phyloP scores from a whole-genome alignment of 2,113 vertebrate species.

The Aphyosemion australe region DNA sequence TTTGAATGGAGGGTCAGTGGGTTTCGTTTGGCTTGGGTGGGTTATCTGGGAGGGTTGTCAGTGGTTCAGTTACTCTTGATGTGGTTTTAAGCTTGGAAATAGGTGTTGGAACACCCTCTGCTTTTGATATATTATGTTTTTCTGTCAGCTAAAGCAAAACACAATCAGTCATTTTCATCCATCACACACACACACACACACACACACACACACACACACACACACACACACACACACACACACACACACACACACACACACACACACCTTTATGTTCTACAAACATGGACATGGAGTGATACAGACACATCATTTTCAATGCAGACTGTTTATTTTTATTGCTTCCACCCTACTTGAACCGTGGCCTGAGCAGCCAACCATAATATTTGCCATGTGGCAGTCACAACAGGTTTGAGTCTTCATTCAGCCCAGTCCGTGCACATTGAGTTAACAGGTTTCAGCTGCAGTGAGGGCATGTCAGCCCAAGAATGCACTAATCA shows the following conservation, averaged over 20 bases:
- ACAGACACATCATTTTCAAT: conserved; percentile 37
- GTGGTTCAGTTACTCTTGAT: conserved; percentile 10
- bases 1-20: no score
- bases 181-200: conserved; percentile 2
- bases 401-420: conserved; percentile 70
- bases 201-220: conserved; percentile 25
- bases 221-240: conserved; percentile 4
- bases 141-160: conserved; percentile 33
- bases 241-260: conserved; percentile 7
- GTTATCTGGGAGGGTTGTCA: no score
- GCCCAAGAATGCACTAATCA: conserved; percentile 71
- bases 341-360: conserved; percentile 36
- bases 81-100: conserved; percentile 41
- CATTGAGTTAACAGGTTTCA: conserved; percentile 77
- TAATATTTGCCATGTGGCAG: conserved; percentile 71
- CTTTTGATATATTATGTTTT: conserved; percentile 50
- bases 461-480: conserved; percentile 69
- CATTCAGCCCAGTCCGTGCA: conserved; percentile 47
- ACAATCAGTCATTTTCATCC: conserved; percentile 28
- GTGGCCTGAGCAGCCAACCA: conserved; percentile 58
- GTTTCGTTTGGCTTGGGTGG: no score
- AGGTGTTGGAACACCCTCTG: conserved; percentile 42
- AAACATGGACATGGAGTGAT: conserved; percentile 44
- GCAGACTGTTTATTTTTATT: conserved; percentile 52
- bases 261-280: conserved; percentile 24